Conservation (phyloP, 1,140 invertebrate genomes). For the roundworm (Caenorhabditis elegans) region DNA sequence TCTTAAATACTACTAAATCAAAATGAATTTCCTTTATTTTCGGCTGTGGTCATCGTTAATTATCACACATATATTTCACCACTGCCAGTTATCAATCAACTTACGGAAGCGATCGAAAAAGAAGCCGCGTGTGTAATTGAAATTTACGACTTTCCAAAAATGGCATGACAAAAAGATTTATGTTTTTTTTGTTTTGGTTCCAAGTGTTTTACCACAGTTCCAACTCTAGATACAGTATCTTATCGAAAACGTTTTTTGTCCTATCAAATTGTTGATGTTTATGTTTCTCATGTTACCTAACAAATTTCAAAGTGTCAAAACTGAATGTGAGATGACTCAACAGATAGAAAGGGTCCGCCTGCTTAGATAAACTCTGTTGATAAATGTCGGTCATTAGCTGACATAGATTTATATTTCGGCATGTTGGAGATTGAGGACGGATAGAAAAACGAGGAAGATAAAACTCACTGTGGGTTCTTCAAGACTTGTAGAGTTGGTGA, state of each 20-base stretch:
- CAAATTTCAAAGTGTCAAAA: not conserved
- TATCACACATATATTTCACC: not conserved
- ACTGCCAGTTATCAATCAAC: not conserved
- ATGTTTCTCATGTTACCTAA: too few relatives aligned
- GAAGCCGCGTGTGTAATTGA: slow-evolving; percentile 24
- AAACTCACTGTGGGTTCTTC: slow-evolving; percentile 25
- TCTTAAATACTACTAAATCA: not conserved
- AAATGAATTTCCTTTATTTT: not conserved
- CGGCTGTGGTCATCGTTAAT: not conserved
- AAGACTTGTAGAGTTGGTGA: not conserved
- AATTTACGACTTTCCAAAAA: not conserved
- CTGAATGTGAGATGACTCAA: not conserved
- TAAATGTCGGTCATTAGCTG: slow-evolving; percentile 26
- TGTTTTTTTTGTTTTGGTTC: slow-evolving; percentile 6
- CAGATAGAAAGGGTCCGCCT: slow-evolving; percentile 11
- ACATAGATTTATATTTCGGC: slow-evolving; percentile 25
- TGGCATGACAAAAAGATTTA: slow-evolving; percentile 1
- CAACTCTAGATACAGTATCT: not conserved
- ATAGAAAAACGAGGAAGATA: not conserved
- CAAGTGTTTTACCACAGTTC: not conserved
- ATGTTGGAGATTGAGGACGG: not conserved
- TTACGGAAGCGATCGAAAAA: not conserved
- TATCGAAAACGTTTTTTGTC: not conserved
- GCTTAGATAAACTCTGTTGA: slow-evolving; percentile 26
- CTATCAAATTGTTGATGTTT: too few relatives aligned